Evolutionary conservation across 1,140 invertebrate genomes (phyloP).

Genomic region (Lordiphosa stackelbergi): DNA sequence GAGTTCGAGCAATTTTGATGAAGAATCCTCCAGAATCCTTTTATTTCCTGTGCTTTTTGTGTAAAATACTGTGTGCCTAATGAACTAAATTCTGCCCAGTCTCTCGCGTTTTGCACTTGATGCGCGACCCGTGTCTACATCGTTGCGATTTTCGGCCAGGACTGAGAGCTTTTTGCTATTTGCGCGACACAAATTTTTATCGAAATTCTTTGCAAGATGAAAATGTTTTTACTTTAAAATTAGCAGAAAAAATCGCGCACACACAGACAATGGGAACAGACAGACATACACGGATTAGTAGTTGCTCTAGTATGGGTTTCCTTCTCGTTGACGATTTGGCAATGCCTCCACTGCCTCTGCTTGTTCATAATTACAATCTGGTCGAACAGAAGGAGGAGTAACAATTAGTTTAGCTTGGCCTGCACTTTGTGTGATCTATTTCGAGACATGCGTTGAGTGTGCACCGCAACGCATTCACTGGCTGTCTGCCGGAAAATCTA

Average conservation of each 20-base stretch:
- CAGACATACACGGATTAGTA: conserved; percentile 28
- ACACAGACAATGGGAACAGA: conserved; percentile 22
- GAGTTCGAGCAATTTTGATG: neutral
- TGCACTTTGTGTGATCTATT: conserved; percentile 60
- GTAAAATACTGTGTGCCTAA: neutral
- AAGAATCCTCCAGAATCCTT: neutral
- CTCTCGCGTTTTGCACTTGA: conserved; percentile 11
- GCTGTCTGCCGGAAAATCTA: conserved; percentile 61
- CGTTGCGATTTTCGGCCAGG: conserved; percentile 76
- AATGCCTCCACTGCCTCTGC: conserved; percentile 13
- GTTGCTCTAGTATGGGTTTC: conserved; percentile 25
- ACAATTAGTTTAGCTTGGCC: conserved; percentile 38
- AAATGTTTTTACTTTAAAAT: conserved; percentile 70
- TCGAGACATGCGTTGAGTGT: conserved; percentile 20
- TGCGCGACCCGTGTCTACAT: conserved; percentile 64
- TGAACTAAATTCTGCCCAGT: conserved; percentile 4
- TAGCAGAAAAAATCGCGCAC: conserved; percentile 52
- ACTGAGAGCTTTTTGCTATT: conserved; percentile 72
- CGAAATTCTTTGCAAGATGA: conserved; percentile 51
- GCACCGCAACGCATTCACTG: conserved; percentile 2
- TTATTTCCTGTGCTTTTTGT: neutral
- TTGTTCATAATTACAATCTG: conserved; percentile 55
- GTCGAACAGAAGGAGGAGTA: conserved; percentile 33
- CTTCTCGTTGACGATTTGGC: conserved; percentile 22
- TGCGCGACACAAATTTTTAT: conserved; percentile 68